Evolutionary conservation across 2,797 vertebrate genomes (phyloP), one percentile per base, ranked within the genome.

Genomic region (Esox masquinongy): DNA sequence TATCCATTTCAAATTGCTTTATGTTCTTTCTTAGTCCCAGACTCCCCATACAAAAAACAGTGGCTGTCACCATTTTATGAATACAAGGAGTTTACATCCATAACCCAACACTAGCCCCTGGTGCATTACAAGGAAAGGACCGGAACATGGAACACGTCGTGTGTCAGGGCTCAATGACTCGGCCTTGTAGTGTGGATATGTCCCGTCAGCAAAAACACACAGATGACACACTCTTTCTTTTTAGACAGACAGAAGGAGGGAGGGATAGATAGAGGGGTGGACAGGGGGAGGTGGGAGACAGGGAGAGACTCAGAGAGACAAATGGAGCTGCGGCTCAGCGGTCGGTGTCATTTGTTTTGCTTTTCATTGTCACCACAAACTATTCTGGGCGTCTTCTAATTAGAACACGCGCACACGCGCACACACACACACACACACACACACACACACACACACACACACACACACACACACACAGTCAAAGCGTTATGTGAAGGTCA

Each of bases 401-500:
- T 90, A 85, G 78, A 86, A 70, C 72, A 77, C 69, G 39, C 17
- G 61, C 74, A 49, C 31, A 43, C 34, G 19, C 47, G 6, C 36
- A 22, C 56, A 50, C 74, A 61, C n/a, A 69, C 51, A 43, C 19
- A 36, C 31, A 59, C 59, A 24, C 69, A 64, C 17, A 64, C 24
- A 31, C 14, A 68, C 43, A 43, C 61, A 59, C 59, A 66, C 59
- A 39, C 59, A 50, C 26, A 36, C 43, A 50, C 77, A 6, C 77
- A 53, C 59, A 68, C 29, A 29, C 69, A 72, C 68, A 31, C 75
- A 79, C 74, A 79, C 29, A 71, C 59, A 84, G 80, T 76, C 80
- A 24, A 61, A 24, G 80, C 81, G 86, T 84, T 82, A 83, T 79
- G 47, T 89, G 85, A 90, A 91, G 89, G 91, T 91, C 88, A 89